Base-by-base conservation (phyloP, 1,140 invertebrate genomes). In the Brachionus angularis region DNA sequence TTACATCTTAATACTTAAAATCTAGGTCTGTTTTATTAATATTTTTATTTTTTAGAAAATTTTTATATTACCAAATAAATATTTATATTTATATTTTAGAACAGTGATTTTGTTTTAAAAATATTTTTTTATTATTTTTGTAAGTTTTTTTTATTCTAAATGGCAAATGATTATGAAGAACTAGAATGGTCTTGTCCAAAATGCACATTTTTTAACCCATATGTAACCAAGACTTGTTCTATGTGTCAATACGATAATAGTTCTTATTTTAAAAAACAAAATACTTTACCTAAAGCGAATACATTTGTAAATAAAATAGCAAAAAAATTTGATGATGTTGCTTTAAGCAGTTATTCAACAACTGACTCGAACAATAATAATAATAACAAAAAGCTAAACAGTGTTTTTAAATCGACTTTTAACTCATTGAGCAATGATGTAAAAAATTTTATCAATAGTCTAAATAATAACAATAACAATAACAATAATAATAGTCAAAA, bases 381-480 rank as follows among this genome's bases (percentile, higher is more conserved):
- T n/a, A 58, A 16, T 16, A 55, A 55, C 23, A 58, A 39, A 58
- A 58, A 58, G n/a, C n/a, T n/a, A 58, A 25, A 7, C n/a, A 58
- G 33, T 27, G 33, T 23, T 23, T 23, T 58, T 1, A 58, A 58
- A 23, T 39, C 33, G 10, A 58, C 34, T 23, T 39, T 58, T 39
- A 58, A 58, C 33, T n/a, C 39, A 42, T 42, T 42, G 16, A 42
- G 39, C 39, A 42, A 42, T 42, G 62, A 67, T 67, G 42, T 67
- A 4, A 67, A 67, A 16, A 29, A 46, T 18, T 47, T 67, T 50
- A 50, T 67, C 16, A 47, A 27, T 5, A 34, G 44, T 67, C 18
- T 47, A 29, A 25, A 29, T 47, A 67, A 31, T 47, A 16, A 39
- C 8, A 39, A 16, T 4, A 47, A 44, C n/a, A 27, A 3, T 18